Evolutionary conservation across 2,797 vertebrate species (phyloP).

Genomic region (Pterois miles): DNA sequence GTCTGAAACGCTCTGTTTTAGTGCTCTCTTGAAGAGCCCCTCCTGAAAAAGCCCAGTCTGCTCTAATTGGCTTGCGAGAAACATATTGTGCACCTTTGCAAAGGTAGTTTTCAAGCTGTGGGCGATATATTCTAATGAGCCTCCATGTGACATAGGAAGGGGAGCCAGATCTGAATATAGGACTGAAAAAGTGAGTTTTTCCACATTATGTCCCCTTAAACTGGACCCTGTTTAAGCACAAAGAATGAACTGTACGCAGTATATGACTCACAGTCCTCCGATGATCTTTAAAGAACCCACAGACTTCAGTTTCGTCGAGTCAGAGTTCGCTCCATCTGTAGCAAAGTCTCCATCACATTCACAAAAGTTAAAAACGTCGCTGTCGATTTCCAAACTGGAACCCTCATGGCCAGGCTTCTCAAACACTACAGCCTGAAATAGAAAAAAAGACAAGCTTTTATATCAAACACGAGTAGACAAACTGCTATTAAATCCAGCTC

Average conservation of each 20-base stretch:
- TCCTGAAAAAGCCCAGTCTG: no score
- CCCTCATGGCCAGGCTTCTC: conserved; percentile 92
- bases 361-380: conserved; percentile 82
- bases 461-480: background rate
- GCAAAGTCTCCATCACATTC: conserved; percentile 36
- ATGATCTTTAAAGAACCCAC: conserved; percentile 91
- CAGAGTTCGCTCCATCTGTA: conserved; percentile 34
- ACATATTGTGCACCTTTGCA: no score
- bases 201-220: background rate
- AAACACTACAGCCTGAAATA: conserved; percentile 86
- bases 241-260: background rate
- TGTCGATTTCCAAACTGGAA: conserved; percentile 83
- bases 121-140: no score
- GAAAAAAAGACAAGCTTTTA: background rate
- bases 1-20: no score
- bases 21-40: no score
- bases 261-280: conserved; percentile 91
- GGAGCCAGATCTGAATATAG: no score
- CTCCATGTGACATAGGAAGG: no score
- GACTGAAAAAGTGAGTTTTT: no score
- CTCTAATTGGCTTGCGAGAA: no score
- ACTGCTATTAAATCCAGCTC: background rate
- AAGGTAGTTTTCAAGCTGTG: no score
- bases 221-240: background rate
- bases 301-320: conserved; percentile 59